Percentiles rank a stretch among this genome's conserved stretches.
These are phyloP conservation scores for Siphamia tubifer DNA, from an alignment of 2,113 vertebrate species.

Conservation along the genomic window DNA sequence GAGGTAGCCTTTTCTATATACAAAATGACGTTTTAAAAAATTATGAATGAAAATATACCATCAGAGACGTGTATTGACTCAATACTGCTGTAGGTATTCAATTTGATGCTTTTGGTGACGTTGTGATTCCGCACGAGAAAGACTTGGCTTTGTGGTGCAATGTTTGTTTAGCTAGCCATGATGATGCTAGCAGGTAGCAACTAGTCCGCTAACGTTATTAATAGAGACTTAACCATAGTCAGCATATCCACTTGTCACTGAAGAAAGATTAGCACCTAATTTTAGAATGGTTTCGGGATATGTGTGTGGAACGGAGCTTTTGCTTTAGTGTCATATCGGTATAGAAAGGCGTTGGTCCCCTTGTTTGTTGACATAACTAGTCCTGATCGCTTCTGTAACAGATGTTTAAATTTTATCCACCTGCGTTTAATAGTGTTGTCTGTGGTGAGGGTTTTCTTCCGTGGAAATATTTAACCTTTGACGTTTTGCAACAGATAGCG, in stretches of 20 bases:
- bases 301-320: too few relatives aligned
- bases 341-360: conserved; percentile 29
- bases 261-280: accelerated
- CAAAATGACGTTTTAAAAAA: background rate
- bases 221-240: background rate
- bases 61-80: background rate
- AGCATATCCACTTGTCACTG: background rate
- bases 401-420: background rate
- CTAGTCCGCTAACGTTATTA: conserved; percentile 20
- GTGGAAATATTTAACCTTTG: too few relatives aligned
- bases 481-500: too few relatives aligned
- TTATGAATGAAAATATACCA: background rate
- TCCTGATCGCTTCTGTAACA: conserved; percentile 26
- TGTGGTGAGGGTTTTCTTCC: too few relatives aligned
- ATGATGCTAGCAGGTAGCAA: conserved; percentile 36
- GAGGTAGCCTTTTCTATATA: conserved; percentile 46
- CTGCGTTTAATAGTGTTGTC: background rate
- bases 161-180: conserved; percentile 75
- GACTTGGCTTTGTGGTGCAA: conserved; percentile 64
- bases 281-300: background rate
- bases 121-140: background rate
- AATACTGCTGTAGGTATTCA: conserved; percentile 38
- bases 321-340: background rate
- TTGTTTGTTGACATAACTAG: conserved; percentile 59
- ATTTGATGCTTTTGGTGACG: background rate